Evolutionary conservation across 2,888 invertebrate genomes (phyloP).

Genomic region (Labia minor): DNA sequence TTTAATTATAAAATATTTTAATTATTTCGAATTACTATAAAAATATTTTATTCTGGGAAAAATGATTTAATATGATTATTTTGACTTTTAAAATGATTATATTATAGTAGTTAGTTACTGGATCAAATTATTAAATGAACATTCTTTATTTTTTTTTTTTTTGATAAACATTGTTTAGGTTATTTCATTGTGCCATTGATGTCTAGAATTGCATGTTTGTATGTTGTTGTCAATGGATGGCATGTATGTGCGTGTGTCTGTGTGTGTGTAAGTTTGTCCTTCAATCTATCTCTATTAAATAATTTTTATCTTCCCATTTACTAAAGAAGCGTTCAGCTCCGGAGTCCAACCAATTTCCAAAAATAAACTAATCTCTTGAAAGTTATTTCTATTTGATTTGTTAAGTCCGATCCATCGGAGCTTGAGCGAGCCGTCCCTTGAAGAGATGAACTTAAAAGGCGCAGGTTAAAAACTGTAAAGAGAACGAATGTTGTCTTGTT

Average conservation of each 20-base stretch:
- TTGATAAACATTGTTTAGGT: background rate
- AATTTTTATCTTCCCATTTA: background rate
- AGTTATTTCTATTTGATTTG: background rate
- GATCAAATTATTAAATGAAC: no score
- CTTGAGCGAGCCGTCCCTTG: constrained; percentile 8
- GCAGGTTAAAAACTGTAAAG: background rate
- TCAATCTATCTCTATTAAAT: background rate
- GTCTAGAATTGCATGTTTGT: background rate
- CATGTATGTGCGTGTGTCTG: background rate
- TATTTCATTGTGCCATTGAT: background rate
- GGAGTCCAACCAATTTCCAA: background rate
- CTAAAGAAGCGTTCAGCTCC: constrained; percentile 1
- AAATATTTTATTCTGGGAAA: no score
- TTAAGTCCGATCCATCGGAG: constrained; percentile 13
- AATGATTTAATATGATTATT: no score
- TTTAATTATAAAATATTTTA: no score
- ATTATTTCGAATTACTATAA: no score
- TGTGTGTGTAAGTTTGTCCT: background rate
- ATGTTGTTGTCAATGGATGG: background rate
- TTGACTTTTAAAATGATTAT: no score
- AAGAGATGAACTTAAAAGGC: background rate
- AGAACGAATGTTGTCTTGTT: constrained; percentile 8
- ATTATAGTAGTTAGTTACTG: no score
- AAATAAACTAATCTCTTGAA: background rate
- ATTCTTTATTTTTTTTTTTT: no score